Evolutionary conservation across 2,113 vertebrate species (phyloP), one percentile per base, ranked within the genome.

Genomic region (Nibea albiflora): DNA sequence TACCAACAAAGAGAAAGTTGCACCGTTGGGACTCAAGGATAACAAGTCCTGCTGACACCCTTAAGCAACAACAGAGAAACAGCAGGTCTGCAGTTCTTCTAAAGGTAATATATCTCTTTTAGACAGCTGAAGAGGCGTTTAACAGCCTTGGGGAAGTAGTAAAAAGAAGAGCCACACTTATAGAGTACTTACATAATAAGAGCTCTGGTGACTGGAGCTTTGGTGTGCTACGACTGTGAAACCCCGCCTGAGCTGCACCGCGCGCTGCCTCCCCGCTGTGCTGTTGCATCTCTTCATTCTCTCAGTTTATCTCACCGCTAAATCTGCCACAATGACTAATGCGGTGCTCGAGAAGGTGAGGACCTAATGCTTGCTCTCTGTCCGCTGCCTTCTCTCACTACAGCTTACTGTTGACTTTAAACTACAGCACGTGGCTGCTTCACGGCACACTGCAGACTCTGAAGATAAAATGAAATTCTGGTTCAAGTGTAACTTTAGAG

Each of bases 81-180:
- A 50, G 85, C 79, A 84, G n/a, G 62, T 58, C n/a, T 72, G 73
- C 73, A 70, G 50, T 42, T 84, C 44, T 39, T 44, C 31, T 22
- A 20, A 3, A 79, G 58, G 81, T 53, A 69, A 70, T 73, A 35
- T 5, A 61, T 66, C 49, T 81, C 46, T 26, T n/a, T 77, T 10
- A 70, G 75, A 65, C 75, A 69, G 78, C 3, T 78, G 72, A 78
- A 31, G 83, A 84, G 87, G 77, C 19, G 12, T 44, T 86, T 76
- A 84, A 49, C 35, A 54, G 81, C 74, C 80, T 22, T 2, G 7
- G 64, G 50, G 71, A 52, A 14, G 54, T 26, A 11, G 50, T 46
- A 71, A 57, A 81, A 58, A 39, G 65, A 64, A 65, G 61, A 72
- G 44, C 12, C 67, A 31, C 65, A 60, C 15, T 82, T 66, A 53